Conservation (phyloP, 2,888 invertebrate species). For the Mongoloraphidia duomilia region DNA sequence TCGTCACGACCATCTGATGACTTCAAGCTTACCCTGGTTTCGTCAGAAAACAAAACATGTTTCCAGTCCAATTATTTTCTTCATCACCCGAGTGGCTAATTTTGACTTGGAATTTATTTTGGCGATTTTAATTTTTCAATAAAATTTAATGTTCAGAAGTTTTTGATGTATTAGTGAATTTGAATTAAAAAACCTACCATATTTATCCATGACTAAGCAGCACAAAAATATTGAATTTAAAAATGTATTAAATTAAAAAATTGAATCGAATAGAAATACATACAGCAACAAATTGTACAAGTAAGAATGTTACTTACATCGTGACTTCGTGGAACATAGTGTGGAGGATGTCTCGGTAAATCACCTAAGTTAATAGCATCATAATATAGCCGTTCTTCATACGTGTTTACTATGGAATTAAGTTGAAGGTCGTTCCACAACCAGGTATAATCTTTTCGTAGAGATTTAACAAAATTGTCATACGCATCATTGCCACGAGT, state of each 20-base stretch:
- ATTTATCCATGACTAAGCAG: slow-evolving; percentile 7
- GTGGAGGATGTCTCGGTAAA: slow-evolving; percentile 39
- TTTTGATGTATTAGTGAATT: neutral
- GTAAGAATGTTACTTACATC: slow-evolving; percentile 28
- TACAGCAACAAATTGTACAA: too few relatives aligned
- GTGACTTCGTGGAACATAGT: slow-evolving; percentile 35
- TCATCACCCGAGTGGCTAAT: too few relatives aligned
- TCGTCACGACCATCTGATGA: too few relatives aligned
- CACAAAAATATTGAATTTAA: neutral
- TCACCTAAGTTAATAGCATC: slow-evolving; percentile 40
- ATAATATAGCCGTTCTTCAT: slow-evolving; percentile 32
- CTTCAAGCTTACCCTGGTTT: too few relatives aligned
- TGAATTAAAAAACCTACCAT: slow-evolving; percentile 1
- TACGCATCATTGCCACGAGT: slow-evolving; percentile 33
- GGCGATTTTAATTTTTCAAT: too few relatives aligned
- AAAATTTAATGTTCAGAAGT: too few relatives aligned
- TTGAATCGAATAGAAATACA: too few relatives aligned
- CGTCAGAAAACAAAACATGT: too few relatives aligned
- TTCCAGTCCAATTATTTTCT: too few relatives aligned
- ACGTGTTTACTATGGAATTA: slow-evolving; percentile 7
- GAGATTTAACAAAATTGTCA: slow-evolving; percentile 37
- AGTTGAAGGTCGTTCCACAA: slow-evolving; percentile 17
- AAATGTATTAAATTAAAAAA: too few relatives aligned
- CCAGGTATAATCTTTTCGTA: slow-evolving; percentile 42
- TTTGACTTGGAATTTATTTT: too few relatives aligned